phyloP scores from a whole-genome alignment of 2,113 vertebrate species.

The Malurus elegans region DNA sequence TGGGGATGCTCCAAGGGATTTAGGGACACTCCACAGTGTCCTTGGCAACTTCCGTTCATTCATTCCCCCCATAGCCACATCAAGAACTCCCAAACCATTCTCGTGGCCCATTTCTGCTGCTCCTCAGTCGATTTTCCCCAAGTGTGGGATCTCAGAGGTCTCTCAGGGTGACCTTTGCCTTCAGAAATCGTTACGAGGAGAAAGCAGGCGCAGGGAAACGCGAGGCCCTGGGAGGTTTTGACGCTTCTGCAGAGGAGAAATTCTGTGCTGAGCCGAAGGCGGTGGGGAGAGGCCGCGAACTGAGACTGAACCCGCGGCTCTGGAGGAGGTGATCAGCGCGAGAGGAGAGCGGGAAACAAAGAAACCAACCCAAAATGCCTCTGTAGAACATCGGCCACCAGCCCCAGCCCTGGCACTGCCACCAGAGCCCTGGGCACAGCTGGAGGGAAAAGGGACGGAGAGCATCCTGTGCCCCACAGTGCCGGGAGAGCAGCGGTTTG shows the following conservation, averaged over 20 bases:
- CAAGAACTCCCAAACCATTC: not conserved
- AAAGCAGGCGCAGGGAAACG: accelerated
- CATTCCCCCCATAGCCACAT: not conserved
- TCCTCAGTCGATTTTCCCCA: not conserved
- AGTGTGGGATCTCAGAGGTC: not conserved
- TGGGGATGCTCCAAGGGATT: too few species aligned
- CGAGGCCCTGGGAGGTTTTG: not conserved
- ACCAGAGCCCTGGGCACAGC: too few species aligned
- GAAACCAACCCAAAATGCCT: not conserved
- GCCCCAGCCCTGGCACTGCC: not conserved
- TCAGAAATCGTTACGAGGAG: not conserved
- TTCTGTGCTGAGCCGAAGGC: not conserved
- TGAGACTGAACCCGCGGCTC: not conserved
- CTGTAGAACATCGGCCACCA: not conserved
- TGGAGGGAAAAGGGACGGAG: too few species aligned
- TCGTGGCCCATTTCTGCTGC: not conserved
- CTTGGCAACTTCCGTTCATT: not conserved
- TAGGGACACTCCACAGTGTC: not conserved
- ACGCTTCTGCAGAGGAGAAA: not conserved
- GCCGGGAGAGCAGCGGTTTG: not conserved
- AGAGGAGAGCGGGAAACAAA: not conserved
- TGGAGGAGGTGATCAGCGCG: not conserved
- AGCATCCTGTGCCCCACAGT: not conserved
- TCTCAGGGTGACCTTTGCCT: not conserved
- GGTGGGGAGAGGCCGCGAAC: not conserved